Base-by-base conservation (phyloP, 30 jellyfish, hydroid and myxozoan species). In the Calvadosia cruxmelitensis region DNA sequence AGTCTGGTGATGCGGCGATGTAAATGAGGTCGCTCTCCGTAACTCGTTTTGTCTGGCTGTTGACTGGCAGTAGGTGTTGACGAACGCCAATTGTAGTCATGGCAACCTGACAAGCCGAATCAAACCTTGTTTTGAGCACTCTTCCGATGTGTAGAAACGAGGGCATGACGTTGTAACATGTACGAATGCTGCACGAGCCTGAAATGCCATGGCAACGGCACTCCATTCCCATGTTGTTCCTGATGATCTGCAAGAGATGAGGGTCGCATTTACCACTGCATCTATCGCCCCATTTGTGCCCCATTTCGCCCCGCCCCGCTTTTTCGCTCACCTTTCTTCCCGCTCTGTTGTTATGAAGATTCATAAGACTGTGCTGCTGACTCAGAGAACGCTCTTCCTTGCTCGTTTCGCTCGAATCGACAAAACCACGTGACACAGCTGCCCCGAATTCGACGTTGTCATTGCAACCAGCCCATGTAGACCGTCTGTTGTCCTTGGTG, bases 171-270 rank as follows among this genome's bases (percentile, higher is more conserved):
- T 81, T 62, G 3, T 84, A 74, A 67, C 94, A 82, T 2, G 94
- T 82, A 27, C 77, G 64, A 2, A 84, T 82, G n/a, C 85, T 67
- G 50, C 94, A 82, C 29, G 86, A 50, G 24, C 94, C 94, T 15
- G 94, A 82, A 1, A 70, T 79, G 16, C 94, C 94, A 68, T 82
- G 94, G 70, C 94, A 82, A 32, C 73, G 65, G 87, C 94, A 82
- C 1, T 72, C 77, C 78, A 68, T 53, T n/a, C 75, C 83, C 23
- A 82, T 78, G 34, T 82, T 82, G 53, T 74, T 68, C 31, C 69
- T 80, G 31, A 82, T 74, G 2, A 81, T 73, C 93, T 80, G 31
- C 1, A 72, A 77, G 5, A 31, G 30, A 24, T 31, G 2, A 76
- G 32, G n/a, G n/a, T n/a, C n/a, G n/a, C n/a, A n/a, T n/a, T n/a